Percentiles rank a stretch among this genome's conserved stretches.
These are phyloP conservation scores for Hipposideros armiger DNA, from an alignment of 2,113 vertebrate genomes.

Conservation along the genomic window DNA sequence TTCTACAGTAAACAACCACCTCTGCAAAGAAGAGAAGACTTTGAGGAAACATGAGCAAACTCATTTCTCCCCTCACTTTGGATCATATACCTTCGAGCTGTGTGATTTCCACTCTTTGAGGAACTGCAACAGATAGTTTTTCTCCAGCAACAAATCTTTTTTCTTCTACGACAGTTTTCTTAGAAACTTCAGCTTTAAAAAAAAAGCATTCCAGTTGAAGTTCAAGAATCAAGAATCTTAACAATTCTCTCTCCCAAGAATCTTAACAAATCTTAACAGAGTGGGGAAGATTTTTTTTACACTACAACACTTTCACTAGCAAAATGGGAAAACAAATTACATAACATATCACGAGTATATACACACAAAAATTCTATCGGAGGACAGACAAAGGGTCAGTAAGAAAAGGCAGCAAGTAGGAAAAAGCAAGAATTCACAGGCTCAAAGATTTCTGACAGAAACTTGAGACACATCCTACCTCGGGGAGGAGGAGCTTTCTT, in stretches of 20 bases:
- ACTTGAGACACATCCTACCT: slow-evolving; percentile 84
- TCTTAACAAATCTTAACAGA: background rate
- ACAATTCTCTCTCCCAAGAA: background rate
- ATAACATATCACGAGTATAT: background rate
- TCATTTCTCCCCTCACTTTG: background rate
- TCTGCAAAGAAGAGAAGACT: background rate
- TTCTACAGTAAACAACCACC: background rate
- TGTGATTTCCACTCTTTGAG: slow-evolving; percentile 86
- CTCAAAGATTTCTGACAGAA: background rate
- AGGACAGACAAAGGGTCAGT: slow-evolving; percentile 11
- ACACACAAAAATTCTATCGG: background rate
- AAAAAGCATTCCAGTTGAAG: slow-evolving; percentile 79
- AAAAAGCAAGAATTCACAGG: slow-evolving; percentile 59
- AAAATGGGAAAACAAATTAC: slow-evolving; percentile 41
- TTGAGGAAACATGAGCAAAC: background rate
- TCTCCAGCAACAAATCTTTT: slow-evolving; percentile 87
- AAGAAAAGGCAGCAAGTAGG: background rate
- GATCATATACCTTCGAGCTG: slow-evolving; percentile 86
- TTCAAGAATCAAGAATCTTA: slow-evolving; percentile 66
- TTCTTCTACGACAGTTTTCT: slow-evolving; percentile 88
- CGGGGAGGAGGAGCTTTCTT: slow-evolving; percentile 87
- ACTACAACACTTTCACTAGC: slow-evolving; percentile 2
- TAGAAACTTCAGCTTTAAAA: slow-evolving; percentile 87
- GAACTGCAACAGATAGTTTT: slow-evolving; percentile 84
- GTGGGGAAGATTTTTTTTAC: background rate